Evolutionary conservation across 2,888 invertebrate genomes (phyloP), one percentile per base, ranked within the genome.

Genomic region (Diarsia dahlii): DNA sequence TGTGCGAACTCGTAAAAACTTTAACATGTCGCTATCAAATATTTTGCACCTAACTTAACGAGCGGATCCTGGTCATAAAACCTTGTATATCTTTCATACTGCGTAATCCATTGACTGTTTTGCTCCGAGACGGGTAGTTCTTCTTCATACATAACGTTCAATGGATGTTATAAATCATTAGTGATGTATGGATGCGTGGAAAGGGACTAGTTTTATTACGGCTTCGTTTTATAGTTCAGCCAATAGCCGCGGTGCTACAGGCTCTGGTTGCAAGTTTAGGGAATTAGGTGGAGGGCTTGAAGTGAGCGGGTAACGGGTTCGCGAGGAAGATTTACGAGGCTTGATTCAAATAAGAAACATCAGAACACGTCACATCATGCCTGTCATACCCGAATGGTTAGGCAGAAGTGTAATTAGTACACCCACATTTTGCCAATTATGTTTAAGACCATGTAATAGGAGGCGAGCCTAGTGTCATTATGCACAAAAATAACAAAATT

Each of bases 121-220:
- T 46, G 71, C 70, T 63, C 23, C 39, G 20, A 18, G 18, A 28
- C 0, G 6, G 23, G 34, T 71, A 48, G 9, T 3, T 18, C 20
- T 8, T 69, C 15, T 46, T 54, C 62, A 18, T 66, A 72, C 58
- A 28, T n/a, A 88, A 78, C 86, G 78, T 84, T 86, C 92, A 78
- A 90, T 92, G 92, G 86, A 90, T 80, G 78, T 80, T 77, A 86
- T 81, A 90, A 86, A 89, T 95, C 94, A 95, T 95, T 95, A 95
- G 95, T 92, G 93, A 95, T 95, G 95, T 94, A 95, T 95, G 95
- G 94, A 93, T 91, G 91, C 92, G 91, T 78, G 89, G 90, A 89
- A 92, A 92, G 92, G 94, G 93, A 87, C 89, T 89, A 89, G 91
- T 94, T 95, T 95, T 95, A 94, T 93, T 93, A 92, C 92, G 93